Base-by-base conservation (phyloP, 2,888 invertebrate genomes). In the Tanaodytes sp. region DNA sequence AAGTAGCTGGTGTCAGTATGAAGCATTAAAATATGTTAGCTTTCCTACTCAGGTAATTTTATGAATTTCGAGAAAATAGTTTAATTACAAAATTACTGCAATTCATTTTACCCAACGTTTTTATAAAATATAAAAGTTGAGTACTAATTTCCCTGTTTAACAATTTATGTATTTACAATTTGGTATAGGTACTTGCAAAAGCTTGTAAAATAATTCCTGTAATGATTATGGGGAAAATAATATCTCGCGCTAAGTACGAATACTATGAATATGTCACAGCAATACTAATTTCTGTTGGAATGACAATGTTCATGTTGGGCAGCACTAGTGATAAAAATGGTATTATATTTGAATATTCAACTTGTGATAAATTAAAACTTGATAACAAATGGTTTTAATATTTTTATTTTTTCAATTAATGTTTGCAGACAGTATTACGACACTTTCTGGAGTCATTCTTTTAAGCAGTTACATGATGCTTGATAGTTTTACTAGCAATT, bases 1-100 rank as follows among this genome's bases (percentile, higher is more conserved):
- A 89, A 97, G 97, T 83, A 97, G 97, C 45, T 99, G 98, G 98
- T 98, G 97, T 86, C 99, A 99, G 86, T 99, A 99, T 84, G 99
- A 99, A 86, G 98, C 98, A 16, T 88, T 99, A 42, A 98, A 98
- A 85, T 99, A 93, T 85, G 96, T 99, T 79, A 97, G 94, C 81
- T 99, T 99, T 85, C 98, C 98, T 1, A 96, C 97, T 45, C 98
- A 98, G 89, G 96, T 94, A n/a, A n/a, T n/a, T n/a, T n/a, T n/a
- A n/a, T n/a, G n/a, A n/a, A n/a, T n/a, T n/a, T n/a, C n/a, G n/a
- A n/a, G n/a, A n/a, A n/a, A n/a, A n/a, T n/a, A n/a, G n/a, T n/a
- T n/a, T n/a, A n/a, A n/a, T n/a, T n/a, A n/a, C n/a, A n/a, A n/a
- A n/a, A n/a, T n/a, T n/a, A n/a, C n/a, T n/a, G n/a, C n/a, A n/a